Base-by-base conservation (phyloP, 2,888 invertebrate genomes). In the Diaprepes abbreviatus region DNA sequence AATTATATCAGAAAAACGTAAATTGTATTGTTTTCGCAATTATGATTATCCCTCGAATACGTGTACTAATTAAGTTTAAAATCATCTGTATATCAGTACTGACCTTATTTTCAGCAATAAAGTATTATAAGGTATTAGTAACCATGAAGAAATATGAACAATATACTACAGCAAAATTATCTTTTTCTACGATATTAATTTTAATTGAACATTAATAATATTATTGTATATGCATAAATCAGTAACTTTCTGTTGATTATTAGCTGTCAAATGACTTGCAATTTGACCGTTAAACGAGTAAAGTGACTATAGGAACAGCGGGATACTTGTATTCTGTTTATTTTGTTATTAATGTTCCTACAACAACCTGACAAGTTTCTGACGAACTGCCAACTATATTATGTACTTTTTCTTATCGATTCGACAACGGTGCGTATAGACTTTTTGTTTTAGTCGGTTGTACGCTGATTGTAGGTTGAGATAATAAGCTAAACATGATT, bases 251-350 rank as follows among this genome's bases (percentile, higher is more conserved):
- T 40, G 62, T 62, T 65, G 67, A 70, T 73, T 55, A 73, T 73
- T 70, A 45, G 64, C 72, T 73, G 72, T 70, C 70, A 70, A 70
- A 59, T 73, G 72, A 73, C 72, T 73, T 73, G 72, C 72, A 70
- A 66, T 58, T 67, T 6, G 43, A 52, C 31, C 38, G 19, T 17
- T 48, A 66, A 69, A 70, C 64, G 67, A 52, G 54, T 45, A 31
- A 64, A 64, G 43, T 58, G 66, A 66, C 70, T 63, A 64, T 58
- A 60, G 40, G 58, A 64, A 45, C 71, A 33, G 50, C 57, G 65
- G 67, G 64, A 55, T 40, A 33, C 59, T 48, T 59, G 66, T 63
- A 65, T 67, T 65, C 64, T 60, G 64, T 68, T 64, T 45, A 52
- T 64, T 71, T 65, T 60, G 43, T 71, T 71, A 71, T 67, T 71